Percentiles rank a stretch among this genome's conserved stretches.
These are phyloP conservation scores for Drosophila silvestris DNA, from an alignment of 2,888 invertebrate species.

Conservation along the genomic window DNA sequence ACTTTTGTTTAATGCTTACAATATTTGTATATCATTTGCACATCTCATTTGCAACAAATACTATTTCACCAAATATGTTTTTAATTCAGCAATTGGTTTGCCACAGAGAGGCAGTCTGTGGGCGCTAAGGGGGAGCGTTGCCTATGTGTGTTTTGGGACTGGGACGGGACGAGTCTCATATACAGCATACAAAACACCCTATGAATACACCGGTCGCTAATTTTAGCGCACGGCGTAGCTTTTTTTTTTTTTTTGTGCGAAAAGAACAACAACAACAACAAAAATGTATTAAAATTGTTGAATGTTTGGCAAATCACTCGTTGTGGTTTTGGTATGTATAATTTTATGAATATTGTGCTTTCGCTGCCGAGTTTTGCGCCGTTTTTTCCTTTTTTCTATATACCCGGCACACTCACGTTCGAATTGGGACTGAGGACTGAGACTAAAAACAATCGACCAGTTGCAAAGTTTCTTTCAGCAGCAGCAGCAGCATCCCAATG, in stretches of 20 bases:
- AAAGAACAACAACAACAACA: slow-evolving; percentile 42
- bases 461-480: slow-evolving; percentile 63
- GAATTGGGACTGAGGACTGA: slow-evolving; percentile 60
- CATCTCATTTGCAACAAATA: slow-evolving; percentile 32
- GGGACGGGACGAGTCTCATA: slow-evolving; percentile 34
- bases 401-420: slow-evolving; percentile 63
- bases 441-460: slow-evolving; percentile 44
- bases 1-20: slow-evolving; percentile 9
- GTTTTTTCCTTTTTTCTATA: neutral
- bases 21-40: slow-evolving; percentile 26
- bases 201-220: slow-evolving; percentile 73
- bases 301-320: slow-evolving; percentile 72
- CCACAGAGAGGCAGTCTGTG: slow-evolving; percentile 3
- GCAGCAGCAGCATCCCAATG: slow-evolving; percentile 72
- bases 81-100: slow-evolving; percentile 51
- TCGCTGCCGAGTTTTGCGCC: slow-evolving; percentile 25
- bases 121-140: slow-evolving; percentile 17
- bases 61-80: slow-evolving; percentile 43
- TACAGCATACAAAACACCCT: slow-evolving; percentile 66
- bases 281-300: slow-evolving; percentile 46
- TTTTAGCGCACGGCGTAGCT: slow-evolving; percentile 68
- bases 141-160: slow-evolving; percentile 24
- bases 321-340: slow-evolving; percentile 60
- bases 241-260: slow-evolving; percentile 37
- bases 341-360: slow-evolving; percentile 65